Base-by-base conservation (phyloP, 2,113 vertebrate species). In the Ginglymostoma cirratum region DNA sequence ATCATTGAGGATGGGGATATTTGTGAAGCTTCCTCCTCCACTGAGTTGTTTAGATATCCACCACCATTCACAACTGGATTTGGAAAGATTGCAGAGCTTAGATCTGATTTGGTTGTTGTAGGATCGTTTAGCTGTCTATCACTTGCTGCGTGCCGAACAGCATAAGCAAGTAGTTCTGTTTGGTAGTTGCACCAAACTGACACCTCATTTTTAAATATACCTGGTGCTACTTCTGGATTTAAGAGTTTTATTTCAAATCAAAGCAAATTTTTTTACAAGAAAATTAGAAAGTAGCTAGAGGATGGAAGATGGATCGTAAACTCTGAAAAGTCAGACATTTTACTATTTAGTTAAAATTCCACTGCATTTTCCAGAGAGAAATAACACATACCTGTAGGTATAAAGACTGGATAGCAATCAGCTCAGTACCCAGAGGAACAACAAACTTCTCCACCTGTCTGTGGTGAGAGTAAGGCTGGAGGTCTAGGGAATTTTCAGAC, bases 401-500 rank as follows among this genome's bases (percentile, higher is more conserved):
- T 0, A 96, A 96, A 6, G 97, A 97, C 97, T 98, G 99, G 52
- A 99, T 96, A 93, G 96, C 97, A 0, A 96, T 96, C 72, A 99
- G 97, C 0, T 97, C 97, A 80, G 98, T 98, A 76, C 99, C 99
- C 2, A 99, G 97, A 0, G 98, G 98, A 86, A 99, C 98, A 2
- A 99, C 97, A 2, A 98, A 96, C 97, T 99, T 99, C 95, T 99
- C 98, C 96, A 99, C 97, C 4, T 96, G 98, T 72, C 99, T 98
- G 96, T 98, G 98, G 5, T 99, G 98, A 30, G 98, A 98, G 12
- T 99, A 98, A 23, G 98, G 98, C 96, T 97, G 97, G 96, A 99
- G 98, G 95, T 99, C 99, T 0, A 98, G 98, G 67, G 99, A 99
- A 85, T 99, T 99, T 30, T 99, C 99, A 24, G 98, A 98, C 42